A percentile compares a stretch with the other conserved stretches of the same genome.
Conservation (phyloP, 2,797 vertebrate genomes). For the Orestias chungarensis region DNA sequence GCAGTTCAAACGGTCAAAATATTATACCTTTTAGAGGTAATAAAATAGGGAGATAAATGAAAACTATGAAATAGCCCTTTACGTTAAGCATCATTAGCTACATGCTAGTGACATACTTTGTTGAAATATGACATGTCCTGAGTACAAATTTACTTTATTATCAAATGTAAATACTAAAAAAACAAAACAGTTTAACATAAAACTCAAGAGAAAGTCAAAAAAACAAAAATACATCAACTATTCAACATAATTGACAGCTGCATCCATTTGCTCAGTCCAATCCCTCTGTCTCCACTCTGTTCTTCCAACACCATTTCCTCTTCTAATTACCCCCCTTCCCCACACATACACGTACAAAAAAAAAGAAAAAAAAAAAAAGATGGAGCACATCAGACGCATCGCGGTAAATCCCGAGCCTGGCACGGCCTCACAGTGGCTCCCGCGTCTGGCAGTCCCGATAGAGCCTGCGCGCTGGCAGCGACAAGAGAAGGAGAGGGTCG, state of each 20-base stretch:
- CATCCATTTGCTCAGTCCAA: conserved; percentile 76
- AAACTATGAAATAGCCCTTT: background rate
- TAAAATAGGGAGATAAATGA: background rate
- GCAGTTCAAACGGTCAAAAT: background rate
- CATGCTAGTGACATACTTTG: background rate
- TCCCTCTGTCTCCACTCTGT: conserved; percentile 64
- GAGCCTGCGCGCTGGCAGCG: conserved; percentile 77
- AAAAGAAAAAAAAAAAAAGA: conserved; percentile 77
- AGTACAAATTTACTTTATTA: conserved; percentile 69
- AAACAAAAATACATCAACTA: conserved; percentile 73
- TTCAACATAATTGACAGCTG: conserved; percentile 81
- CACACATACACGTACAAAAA: no score
- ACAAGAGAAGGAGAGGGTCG: conserved; percentile 73
- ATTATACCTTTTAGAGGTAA: background rate
- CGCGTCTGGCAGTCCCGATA: conserved; percentile 83
- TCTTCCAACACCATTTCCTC: conserved; percentile 82
- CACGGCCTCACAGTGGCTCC: conserved; percentile 80
- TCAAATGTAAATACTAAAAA: no score
- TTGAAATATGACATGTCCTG: conserved; percentile 38
- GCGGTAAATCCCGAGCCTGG: conserved; percentile 83
- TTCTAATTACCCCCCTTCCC: conserved; percentile 86
- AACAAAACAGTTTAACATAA: conserved; percentile 59
- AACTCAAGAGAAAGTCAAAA: conserved; percentile 57
- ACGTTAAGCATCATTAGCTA: no score
- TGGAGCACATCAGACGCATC: conserved; percentile 83